Percentiles rank a stretch among this genome's conserved stretches.
Evolutionary conservation across 1,140 invertebrate genomes (phyloP).

Genomic region (Megathymus violae): DNA sequence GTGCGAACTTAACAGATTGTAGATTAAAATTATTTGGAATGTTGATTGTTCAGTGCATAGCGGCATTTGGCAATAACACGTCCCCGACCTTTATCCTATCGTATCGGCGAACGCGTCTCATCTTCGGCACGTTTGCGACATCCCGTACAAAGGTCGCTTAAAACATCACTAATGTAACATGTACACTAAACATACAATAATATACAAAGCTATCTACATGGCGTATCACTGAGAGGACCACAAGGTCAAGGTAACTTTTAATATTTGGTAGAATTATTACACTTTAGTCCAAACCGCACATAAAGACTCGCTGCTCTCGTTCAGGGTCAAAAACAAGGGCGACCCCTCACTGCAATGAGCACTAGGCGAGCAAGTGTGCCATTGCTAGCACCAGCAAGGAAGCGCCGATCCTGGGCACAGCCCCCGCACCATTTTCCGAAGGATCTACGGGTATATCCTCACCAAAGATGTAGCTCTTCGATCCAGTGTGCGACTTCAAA

Average conservation of each 20-base stretch:
- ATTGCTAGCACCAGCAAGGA: constrained; percentile 60
- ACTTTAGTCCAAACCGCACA: constrained; percentile 60
- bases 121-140: constrained; percentile 59
- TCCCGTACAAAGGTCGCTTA: constrained; percentile 50
- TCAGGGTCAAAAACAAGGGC: constrained; percentile 47
- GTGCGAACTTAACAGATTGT: constrained; percentile 17
- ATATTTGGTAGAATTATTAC: constrained; percentile 79
- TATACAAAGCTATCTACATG: constrained; percentile 74
- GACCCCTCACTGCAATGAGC: constrained; percentile 25
- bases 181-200: constrained; percentile 51
- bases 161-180: constrained; percentile 39
- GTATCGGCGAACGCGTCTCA: constrained; percentile 46
- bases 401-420: constrained; percentile 48
- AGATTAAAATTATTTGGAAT: constrained; percentile 58
- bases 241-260: constrained; percentile 78
- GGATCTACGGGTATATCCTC: constrained; percentile 53
- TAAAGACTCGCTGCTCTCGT: constrained; percentile 45
- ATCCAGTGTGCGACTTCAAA: constrained; percentile 81
- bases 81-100: constrained; percentile 69
- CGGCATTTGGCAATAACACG: constrained; percentile 62
- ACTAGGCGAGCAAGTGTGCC: constrained; percentile 69
- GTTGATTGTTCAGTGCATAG: constrained; percentile 61
- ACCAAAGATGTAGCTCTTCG: constrained; percentile 86
- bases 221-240: constrained; percentile 74
- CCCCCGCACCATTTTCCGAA: constrained; percentile 44